Conservation (phyloP, 37 sponge, comb jelly and placozoan genomes). For the Agelas oroides region DNA sequence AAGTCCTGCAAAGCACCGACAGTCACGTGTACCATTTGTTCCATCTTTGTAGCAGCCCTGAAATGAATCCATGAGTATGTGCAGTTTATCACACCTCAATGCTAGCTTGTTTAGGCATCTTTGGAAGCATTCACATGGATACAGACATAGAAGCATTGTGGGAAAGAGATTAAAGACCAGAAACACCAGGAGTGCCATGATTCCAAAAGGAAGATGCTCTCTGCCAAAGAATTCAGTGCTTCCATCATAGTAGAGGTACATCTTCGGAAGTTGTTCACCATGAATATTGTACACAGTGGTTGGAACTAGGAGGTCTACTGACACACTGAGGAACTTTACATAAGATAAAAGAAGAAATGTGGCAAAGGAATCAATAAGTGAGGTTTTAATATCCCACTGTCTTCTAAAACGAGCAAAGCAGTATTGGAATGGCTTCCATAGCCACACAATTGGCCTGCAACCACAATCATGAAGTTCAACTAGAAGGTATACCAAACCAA, state of each 20-base stretch:
- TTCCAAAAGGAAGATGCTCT: constrained; percentile 51
- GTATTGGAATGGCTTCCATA: constrained; percentile 35
- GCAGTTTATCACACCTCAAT: not conserved
- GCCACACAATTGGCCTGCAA: not conserved
- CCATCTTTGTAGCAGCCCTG: constrained; percentile 79
- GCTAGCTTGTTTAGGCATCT: not conserved
- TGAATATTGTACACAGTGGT: not conserved
- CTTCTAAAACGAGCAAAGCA: constrained; percentile 22
- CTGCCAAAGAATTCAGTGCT: constrained; percentile 34
- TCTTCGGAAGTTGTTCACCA: not conserved
- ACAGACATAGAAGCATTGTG: constrained; percentile 38
- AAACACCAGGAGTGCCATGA: constrained; percentile 24
- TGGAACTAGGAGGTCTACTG: constrained; percentile 47
- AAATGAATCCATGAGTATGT: constrained; percentile 53
- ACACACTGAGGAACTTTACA: constrained; percentile 51
- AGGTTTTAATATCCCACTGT: constrained; percentile 49
- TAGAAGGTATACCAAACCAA: constrained; percentile 5
- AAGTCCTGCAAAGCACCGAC: constrained; percentile 66
- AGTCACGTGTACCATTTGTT: constrained; percentile 46
- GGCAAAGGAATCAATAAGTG: constrained; percentile 57
- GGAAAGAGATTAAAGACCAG: constrained; percentile 40
- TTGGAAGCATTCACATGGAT: constrained; percentile 11
- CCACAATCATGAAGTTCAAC: constrained; percentile 14
- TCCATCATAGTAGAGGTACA: constrained; percentile 43
- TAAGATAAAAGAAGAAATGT: constrained; percentile 69